Evolutionary conservation across 1,140 invertebrate species (phyloP), one percentile per base, ranked within the genome.

Genomic region (Periplaneta americana): DNA sequence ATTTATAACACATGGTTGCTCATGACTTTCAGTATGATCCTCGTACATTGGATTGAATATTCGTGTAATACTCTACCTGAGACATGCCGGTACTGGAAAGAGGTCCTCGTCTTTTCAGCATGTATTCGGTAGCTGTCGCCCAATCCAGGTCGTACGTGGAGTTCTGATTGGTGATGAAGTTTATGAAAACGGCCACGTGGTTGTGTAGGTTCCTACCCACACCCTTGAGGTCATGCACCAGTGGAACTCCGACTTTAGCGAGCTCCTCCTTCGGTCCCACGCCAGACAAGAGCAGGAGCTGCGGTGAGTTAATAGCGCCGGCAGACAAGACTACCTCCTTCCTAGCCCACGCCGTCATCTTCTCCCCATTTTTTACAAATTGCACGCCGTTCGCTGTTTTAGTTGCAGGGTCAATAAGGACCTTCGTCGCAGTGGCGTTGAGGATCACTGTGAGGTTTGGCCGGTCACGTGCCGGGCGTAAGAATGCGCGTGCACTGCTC

Each of bases 121-220:
- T 85, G 84, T 94, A 94, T 28, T 93, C 90, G 77, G 91, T 86
- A 31, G 89, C 91, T 1, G 88, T 86, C 2, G 89, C 88, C 91
- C 92, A 93, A 80, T 91, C 91, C n/a, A 94, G 83, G 75, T 92
- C 90, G 57, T 91, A 91, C 0, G 92, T 91, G 5, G 90, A 80
- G 89, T 87, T 83, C 91, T 91, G 37, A 87, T 90, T 80, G 82
- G 33, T n/a, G 9, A 90, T 2, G 86, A 87, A 39, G 48, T 87
- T 89, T 31, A 83, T 83, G 0, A 92, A 83, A 17, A 88, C 90
- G 0, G 93, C 92, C 0, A 94, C 92, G 83, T 95, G 94, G 85
- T 95, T 94, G 17, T 94, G 94, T 1, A 96, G 87, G 85, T 96
- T 96, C 82, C 92, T 90, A 0, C 95, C 94, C 4, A 96, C 95